A percentile compares a stretch with the other conserved stretches of the same genome.
These are phyloP conservation scores for Phoenicopterus ruber DNA, from an alignment of 2,113 vertebrate genomes.

Conservation along the genomic window DNA sequence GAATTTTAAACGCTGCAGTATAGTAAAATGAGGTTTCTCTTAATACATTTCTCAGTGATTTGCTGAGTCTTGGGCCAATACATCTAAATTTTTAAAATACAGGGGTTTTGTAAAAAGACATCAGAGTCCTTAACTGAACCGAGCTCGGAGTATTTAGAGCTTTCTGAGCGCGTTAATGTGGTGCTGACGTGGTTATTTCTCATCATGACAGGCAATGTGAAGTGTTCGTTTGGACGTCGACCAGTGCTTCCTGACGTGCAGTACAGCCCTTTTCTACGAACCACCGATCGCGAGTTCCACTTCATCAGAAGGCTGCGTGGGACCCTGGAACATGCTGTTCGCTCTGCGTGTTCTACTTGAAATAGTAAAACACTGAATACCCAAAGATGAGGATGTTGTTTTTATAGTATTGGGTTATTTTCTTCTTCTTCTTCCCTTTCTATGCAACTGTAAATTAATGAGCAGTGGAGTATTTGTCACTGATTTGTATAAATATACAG, in stretches of 20 bases:
- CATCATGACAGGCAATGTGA: slow-evolving; percentile 74
- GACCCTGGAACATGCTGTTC: slow-evolving; percentile 42
- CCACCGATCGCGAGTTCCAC: slow-evolving; percentile 26
- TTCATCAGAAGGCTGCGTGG: slow-evolving; percentile 51
- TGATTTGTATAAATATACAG: slow-evolving; percentile 86
- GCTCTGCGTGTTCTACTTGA: slow-evolving; percentile 57
- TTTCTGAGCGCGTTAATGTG: neutral
- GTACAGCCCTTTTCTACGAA: slow-evolving; percentile 42
- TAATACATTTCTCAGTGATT: neutral
- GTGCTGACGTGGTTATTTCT: neutral
- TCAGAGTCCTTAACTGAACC: neutral
- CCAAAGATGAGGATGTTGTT: slow-evolving; percentile 87
- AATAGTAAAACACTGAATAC: slow-evolving; percentile 77
- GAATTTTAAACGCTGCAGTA: neutral
- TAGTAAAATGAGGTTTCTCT: neutral
- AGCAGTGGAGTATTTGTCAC: slow-evolving; percentile 86
- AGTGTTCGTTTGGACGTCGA: neutral
- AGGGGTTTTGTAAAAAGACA: neutral
- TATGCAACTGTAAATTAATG: slow-evolving; percentile 97
- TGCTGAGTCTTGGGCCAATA: neutral
- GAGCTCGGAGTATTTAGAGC: neutral
- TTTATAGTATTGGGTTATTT: slow-evolving; percentile 75
- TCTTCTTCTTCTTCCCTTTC: slow-evolving; percentile 82
- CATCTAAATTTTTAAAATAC: neutral
- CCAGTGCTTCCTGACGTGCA: slow-evolving; percentile 45